Conservation (phyloP, 2,113 vertebrate genomes). For the Sakesphorus luctuosus region DNA sequence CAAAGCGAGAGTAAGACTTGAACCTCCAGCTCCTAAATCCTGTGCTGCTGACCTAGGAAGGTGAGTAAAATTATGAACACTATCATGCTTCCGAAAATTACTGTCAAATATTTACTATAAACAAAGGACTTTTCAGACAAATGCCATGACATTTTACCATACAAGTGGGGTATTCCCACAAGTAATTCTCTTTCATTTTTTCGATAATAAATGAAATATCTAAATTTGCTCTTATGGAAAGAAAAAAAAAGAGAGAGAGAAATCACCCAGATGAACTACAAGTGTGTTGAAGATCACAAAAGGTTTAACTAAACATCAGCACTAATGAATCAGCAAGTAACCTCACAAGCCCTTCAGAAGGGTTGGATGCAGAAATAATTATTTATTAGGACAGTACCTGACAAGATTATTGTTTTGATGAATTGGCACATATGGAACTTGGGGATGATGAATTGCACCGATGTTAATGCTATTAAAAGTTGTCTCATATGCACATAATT, state of each 20-base stretch:
- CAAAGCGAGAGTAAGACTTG: neutral
- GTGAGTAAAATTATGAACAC: neutral
- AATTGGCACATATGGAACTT: conserved; percentile 43
- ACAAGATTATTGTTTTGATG: conserved; percentile 62
- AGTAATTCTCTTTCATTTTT: neutral
- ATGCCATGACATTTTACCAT: neutral
- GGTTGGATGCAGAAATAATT: conserved; percentile 51
- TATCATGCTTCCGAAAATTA: neutral
- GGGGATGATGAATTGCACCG: conserved; percentile 47
- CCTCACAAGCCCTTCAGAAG: conserved; percentile 24
- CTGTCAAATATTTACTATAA: neutral
- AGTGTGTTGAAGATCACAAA: neutral
- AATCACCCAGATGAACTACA: neutral
- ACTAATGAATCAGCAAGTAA: conserved; percentile 30
- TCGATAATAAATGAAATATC: neutral
- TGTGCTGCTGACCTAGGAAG: neutral
- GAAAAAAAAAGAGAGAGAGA: neutral
- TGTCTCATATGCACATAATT: conserved; percentile 29
- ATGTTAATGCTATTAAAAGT: conserved; percentile 44
- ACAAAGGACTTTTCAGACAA: neutral
- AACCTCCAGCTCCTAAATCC: neutral
- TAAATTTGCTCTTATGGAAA: neutral
- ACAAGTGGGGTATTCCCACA: neutral
- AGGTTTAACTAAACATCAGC: conserved; percentile 29
- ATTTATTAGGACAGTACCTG: conserved; percentile 36